phyloP scores from a whole-genome alignment of 2,797 vertebrate genomes.

The Parotocinclus haroldoi region DNA sequence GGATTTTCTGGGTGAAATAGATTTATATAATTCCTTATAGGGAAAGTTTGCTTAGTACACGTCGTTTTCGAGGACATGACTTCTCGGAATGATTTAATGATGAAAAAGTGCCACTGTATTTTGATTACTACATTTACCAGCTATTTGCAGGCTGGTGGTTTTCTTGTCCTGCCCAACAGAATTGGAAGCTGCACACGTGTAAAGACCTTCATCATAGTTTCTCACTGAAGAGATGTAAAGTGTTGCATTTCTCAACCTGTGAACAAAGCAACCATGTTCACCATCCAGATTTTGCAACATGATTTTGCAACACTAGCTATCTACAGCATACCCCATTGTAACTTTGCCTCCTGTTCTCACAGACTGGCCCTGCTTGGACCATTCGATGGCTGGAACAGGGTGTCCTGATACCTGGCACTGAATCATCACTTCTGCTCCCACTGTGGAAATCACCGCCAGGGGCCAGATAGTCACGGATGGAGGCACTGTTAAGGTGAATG shows the following conservation, averaged over 20 bases:
- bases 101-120: background rate
- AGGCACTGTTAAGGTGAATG: constrained; percentile 53
- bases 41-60: too few species aligned
- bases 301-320: background rate
- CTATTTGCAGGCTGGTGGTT: constrained; percentile 61
- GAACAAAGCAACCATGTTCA: background rate
- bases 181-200: constrained; percentile 70
- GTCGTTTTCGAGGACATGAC: too few species aligned
- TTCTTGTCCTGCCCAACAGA: constrained; percentile 57
- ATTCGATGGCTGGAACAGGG: constrained; percentile 67
- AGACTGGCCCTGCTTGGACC: constrained; percentile 68
- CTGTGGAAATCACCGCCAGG: constrained; percentile 56
- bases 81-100: background rate
- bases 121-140: constrained; percentile 59
- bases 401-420: constrained; percentile 70
- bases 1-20: too few species aligned
- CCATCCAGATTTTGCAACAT: background rate
- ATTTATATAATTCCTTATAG: too few species aligned
- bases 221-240: constrained; percentile 68
- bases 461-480: constrained; percentile 69
- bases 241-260: constrained; percentile 66
- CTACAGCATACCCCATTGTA: constrained; percentile 55
- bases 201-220: constrained; percentile 70
- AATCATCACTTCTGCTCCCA: constrained; percentile 64
- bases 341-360: constrained; percentile 71